These are phyloP conservation scores for Schizopygopsis pylzovi DNA, from an alignment of 2,797 vertebrate genomes.

Conservation along the genomic window DNA sequence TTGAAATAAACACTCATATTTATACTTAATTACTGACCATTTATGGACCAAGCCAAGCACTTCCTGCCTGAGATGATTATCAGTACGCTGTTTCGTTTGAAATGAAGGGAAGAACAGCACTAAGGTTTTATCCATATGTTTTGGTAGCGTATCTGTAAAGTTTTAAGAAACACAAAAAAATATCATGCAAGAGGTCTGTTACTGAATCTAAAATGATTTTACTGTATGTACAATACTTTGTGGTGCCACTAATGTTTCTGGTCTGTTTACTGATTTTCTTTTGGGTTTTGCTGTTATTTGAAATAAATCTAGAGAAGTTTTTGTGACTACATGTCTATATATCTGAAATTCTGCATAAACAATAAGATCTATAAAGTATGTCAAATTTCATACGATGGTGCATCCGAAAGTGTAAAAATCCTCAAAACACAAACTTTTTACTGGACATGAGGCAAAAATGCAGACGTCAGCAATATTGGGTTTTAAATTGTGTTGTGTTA, in stretches of 20 bases:
- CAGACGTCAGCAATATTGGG: background rate
- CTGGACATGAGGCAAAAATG: background rate
- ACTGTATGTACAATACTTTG: conserved; percentile 72
- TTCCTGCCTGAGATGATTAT: conserved; percentile 60
- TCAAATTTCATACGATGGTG: background rate
- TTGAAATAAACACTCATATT: conserved; percentile 52
- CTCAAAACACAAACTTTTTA: background rate
- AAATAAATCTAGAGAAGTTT: conserved; percentile 78
- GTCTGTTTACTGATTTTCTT: conserved; percentile 35
- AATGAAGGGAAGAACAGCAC: conserved; percentile 61
- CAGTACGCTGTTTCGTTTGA: conserved; percentile 63
- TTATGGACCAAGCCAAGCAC: conserved; percentile 71
- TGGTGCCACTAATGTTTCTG: conserved; percentile 71
- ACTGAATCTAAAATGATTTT: conserved; percentile 58
- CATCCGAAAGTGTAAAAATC: background rate
- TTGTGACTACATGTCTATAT: background rate
- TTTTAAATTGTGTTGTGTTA: background rate
- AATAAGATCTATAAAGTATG: background rate
- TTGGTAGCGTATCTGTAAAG: conserved; percentile 59
- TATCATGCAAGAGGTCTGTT: conserved; percentile 52
- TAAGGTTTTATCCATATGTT: conserved; percentile 53
- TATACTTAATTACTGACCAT: conserved; percentile 61
- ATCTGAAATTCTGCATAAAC: conserved; percentile 6
- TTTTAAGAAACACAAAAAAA: conserved; percentile 57
- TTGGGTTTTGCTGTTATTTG: conserved; percentile 53